Evolutionary conservation across 2,113 vertebrate species (phyloP).

Genomic region (Lethenteron reissneri): DNA sequence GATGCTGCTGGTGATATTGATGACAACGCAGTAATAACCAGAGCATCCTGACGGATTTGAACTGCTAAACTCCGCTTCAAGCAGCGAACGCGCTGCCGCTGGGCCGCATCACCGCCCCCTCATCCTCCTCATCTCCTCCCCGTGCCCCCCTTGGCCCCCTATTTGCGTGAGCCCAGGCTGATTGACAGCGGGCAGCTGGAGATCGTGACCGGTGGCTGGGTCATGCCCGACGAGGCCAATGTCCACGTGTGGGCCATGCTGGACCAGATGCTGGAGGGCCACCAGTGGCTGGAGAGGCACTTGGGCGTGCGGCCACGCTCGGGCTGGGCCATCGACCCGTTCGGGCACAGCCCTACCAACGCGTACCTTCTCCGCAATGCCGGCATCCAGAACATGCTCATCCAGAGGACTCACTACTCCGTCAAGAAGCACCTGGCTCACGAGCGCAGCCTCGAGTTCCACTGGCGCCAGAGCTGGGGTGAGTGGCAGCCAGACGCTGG

Average conservation of each 20-base stretch:
- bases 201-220: slow-evolving; percentile 88
- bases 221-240: slow-evolving; percentile 89
- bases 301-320: slow-evolving; percentile 58
- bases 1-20: too few species aligned
- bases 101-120: too few species aligned
- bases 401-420: slow-evolving; percentile 79
- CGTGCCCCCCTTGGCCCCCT: too few species aligned
- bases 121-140: too few species aligned
- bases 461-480: slow-evolving; percentile 98
- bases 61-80: too few species aligned
- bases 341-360: slow-evolving; percentile 86
- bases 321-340: slow-evolving; percentile 82
- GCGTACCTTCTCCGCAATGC: slow-evolving; percentile 64
- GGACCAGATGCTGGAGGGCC: slow-evolving; percentile 89
- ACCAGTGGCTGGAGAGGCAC: slow-evolving; percentile 89
- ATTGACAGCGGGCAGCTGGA: slow-evolving; percentile 62
- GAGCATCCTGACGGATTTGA: too few species aligned
- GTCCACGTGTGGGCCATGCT: slow-evolving; percentile 86
- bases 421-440: slow-evolving; percentile 89
- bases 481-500: slow-evolving; percentile 7
- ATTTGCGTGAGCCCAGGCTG: slow-evolving; percentile 18
- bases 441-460: slow-evolving; percentile 72
- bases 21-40: too few species aligned
- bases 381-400: slow-evolving; percentile 86
- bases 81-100: too few species aligned